Conservation (phyloP, 2,888 invertebrate species). For the Congeria kusceri region DNA sequence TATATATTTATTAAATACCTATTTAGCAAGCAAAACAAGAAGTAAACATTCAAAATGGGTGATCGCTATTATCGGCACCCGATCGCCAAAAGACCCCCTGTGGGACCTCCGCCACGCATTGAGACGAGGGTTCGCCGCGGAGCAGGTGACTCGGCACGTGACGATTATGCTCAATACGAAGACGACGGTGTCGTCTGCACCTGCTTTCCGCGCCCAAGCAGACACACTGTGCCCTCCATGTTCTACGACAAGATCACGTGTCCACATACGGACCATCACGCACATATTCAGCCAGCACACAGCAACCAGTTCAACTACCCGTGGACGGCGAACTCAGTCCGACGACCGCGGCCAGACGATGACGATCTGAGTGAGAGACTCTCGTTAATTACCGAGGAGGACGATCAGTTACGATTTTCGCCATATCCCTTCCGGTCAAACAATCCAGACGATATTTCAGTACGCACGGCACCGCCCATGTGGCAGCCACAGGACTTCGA, state of each 20-base stretch:
- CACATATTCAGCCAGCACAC: slow-evolving; percentile 72
- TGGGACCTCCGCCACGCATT: slow-evolving; percentile 56
- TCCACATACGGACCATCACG: slow-evolving; percentile 62
- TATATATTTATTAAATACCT: background rate
- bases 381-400: slow-evolving; percentile 62
- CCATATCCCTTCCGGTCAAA: slow-evolving; percentile 27
- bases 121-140: slow-evolving; percentile 62
- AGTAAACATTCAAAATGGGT: slow-evolving; percentile 9
- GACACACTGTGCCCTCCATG: slow-evolving; percentile 74
- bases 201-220: slow-evolving; percentile 73
- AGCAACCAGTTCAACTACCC: slow-evolving; percentile 74
- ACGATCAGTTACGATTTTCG: slow-evolving; percentile 47
- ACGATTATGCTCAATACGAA: slow-evolving; percentile 34
- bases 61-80: slow-evolving; percentile 47
- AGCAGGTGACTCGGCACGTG: slow-evolving; percentile 26
- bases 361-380: slow-evolving; percentile 57
- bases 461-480: slow-evolving; percentile 67
- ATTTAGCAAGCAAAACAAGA: background rate
- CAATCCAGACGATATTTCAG: slow-evolving; percentile 53
- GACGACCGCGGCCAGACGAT: slow-evolving; percentile 33
- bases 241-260: slow-evolving; percentile 75
- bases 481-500: slow-evolving; percentile 46
- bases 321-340: slow-evolving; percentile 72
- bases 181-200: slow-evolving; percentile 66
- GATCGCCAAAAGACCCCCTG: slow-evolving; percentile 48